Evolutionary conservation across 2,888 invertebrate genomes (phyloP).

Genomic region (Metopia argyrocephala): DNA sequence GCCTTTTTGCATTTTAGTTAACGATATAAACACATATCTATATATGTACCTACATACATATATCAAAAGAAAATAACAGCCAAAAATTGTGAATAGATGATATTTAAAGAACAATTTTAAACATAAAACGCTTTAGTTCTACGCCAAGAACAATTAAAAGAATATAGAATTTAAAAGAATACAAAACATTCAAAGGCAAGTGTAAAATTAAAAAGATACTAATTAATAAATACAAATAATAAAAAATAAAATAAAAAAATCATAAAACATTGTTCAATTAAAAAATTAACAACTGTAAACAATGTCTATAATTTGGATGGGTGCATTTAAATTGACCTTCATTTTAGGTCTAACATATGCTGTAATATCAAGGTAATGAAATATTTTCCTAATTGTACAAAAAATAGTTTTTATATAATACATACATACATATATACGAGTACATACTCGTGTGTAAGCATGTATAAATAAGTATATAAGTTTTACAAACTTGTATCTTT

Average conservation of each 20-base stretch:
- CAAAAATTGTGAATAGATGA: no score
- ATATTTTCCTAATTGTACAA: not conserved
- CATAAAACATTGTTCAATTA: not conserved
- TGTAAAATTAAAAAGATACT: not conserved
- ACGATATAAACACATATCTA: no score
- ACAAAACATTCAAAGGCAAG: not conserved
- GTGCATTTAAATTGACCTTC: conserved; percentile 82
- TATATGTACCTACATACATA: no score
- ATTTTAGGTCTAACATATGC: conserved; percentile 83
- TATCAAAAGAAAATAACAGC: no score
- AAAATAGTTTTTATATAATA: not conserved
- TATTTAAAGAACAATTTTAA: no score
- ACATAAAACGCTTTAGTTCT: no score
- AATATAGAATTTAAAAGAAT: not conserved
- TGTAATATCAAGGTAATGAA: conserved; percentile 81
- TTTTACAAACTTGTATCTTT: no score
- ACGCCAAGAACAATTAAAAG: not conserved
- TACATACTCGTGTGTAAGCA: no score
- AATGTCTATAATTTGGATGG: conserved; percentile 84
- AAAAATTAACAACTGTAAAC: not conserved
- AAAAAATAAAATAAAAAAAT: not conserved
- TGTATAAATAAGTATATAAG: no score
- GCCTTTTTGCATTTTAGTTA: no score
- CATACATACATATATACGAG: not conserved
- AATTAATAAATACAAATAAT: not conserved